Conservation (phyloP, 2,113 vertebrate species). For the Cochlearius cochlearius region DNA sequence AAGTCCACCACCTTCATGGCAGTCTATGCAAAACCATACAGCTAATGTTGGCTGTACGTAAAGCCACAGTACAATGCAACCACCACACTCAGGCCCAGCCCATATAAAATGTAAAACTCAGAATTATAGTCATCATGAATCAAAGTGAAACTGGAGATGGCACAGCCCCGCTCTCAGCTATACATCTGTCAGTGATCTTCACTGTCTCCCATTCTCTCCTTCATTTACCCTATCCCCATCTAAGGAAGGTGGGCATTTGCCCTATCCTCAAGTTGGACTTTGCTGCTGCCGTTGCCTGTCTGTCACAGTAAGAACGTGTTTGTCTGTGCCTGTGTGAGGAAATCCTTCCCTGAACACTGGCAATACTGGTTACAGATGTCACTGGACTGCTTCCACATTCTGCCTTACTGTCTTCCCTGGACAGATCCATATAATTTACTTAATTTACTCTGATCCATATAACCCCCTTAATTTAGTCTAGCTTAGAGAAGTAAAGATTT, state of each 20-base stretch:
- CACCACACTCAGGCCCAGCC: not conserved
- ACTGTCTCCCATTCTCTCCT: not conserved
- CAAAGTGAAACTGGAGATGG: not conserved
- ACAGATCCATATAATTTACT: not conserved
- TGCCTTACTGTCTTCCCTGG: not conserved
- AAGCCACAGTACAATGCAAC: not conserved
- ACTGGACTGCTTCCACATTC: not conserved
- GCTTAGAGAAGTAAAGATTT: not conserved
- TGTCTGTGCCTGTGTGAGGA: not conserved
- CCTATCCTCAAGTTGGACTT: not conserved
- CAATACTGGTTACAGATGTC: not conserved
- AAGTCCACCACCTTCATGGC: slow-evolving; percentile 90
- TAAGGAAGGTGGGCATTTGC: not conserved
- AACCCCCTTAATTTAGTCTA: not conserved
- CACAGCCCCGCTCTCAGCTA: not conserved
- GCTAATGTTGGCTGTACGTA: not conserved
- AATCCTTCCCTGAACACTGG: not conserved
- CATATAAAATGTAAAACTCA: not conserved
- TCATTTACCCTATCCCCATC: not conserved
- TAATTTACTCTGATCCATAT: not conserved
- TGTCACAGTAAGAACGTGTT: not conserved
- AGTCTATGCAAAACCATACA: slow-evolving; percentile 70
- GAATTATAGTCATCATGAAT: not conserved
- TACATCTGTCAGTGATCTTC: not conserved
- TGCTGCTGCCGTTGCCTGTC: not conserved